phyloP scores from a whole-genome alignment of 2,797 vertebrate species.

The Lophius americanus region DNA sequence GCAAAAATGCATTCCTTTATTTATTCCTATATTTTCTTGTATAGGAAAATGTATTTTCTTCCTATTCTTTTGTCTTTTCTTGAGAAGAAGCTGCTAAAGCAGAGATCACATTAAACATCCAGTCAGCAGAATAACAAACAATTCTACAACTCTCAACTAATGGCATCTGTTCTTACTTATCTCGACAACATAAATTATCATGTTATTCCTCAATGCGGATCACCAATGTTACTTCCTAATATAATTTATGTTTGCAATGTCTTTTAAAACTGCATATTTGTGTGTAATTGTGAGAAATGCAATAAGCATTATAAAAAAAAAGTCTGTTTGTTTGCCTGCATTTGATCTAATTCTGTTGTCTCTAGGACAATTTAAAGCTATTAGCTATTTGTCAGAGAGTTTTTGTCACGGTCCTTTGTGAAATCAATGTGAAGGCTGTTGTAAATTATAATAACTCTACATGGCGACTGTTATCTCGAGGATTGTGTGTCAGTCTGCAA shows the following conservation, averaged over 20 bases:
- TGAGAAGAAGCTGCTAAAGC: constrained; percentile 12
- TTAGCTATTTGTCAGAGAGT: constrained; percentile 31
- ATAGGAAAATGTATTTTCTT: neutral
- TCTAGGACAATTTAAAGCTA: constrained; percentile 21
- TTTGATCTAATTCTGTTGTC: neutral
- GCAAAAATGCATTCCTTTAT: too few species aligned
- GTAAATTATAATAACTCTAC: constrained; percentile 61
- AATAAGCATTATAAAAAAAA: neutral
- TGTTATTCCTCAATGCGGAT: constrained; percentile 21
- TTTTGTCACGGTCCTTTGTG: constrained; percentile 46
- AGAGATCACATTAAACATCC: constrained; percentile 25
- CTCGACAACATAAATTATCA: constrained; percentile 47
- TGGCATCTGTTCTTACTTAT: constrained; percentile 46
- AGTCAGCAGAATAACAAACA: constrained; percentile 40
- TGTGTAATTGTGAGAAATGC: neutral
- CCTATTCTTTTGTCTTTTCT: too few species aligned
- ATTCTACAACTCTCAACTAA: constrained; percentile 49
- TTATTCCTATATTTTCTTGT: too few species aligned
- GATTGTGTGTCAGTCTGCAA: constrained; percentile 28
- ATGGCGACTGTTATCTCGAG: constrained; percentile 62
- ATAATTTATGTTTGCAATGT: constrained; percentile 19
- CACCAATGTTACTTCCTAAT: constrained; percentile 34
- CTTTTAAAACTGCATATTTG: constrained; percentile 13
- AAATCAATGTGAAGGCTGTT: constrained; percentile 54
- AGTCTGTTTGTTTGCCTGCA: too few species aligned